Base-by-base conservation (phyloP, 2,797 vertebrate genomes). In the Brachyrhaphis roseni region DNA sequence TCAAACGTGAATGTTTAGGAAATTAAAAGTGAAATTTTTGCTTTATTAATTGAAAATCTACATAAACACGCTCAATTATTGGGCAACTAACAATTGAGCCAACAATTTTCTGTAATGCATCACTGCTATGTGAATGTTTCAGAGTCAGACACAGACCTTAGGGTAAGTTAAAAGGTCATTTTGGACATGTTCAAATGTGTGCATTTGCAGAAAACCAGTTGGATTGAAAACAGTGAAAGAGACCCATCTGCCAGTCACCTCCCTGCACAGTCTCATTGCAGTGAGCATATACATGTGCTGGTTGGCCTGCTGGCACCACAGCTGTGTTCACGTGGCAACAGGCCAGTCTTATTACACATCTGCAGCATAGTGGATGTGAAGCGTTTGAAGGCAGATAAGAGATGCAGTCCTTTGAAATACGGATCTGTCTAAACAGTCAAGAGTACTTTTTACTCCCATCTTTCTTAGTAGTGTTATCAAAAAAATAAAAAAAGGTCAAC, bases 321-420 rank as follows among this genome's bases (percentile, higher is more conserved):
- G 81, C 74, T 79, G 81, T 79, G 39, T 75, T 74, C 62, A 18
- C 76, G 77, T 83, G 93, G 93, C 91, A 75, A 36, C 55, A 46
- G 70, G 89, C 90, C 88, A 89, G 70, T 74, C 51, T 85, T 20
- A 78, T 53, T 83, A 78, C 85, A 82, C 82, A 76, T 86, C 70
- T 81, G 80, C 91, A 92, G 81, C 87, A 43, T n/a, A 89, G 74
- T 15, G 45, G 94, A 95, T 95, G 94, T 88, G 87, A 57, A 55
- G 75, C 49, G 74, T 93, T 89, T 94, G 90, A 90, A 92, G 92
- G 91, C 89, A 90, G 93, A 92, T 85, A 89, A 92, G 81, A 83
- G 82, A 41, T 82, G 83, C 76, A 78, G 84, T 66, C 78, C 4
- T 8, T 64, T 23, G 36, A 66, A 66, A 41, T 39, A 31, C 43